Conservation (phyloP, 2,797 vertebrate species). For the Melanogrammus aeglefinus region DNA sequence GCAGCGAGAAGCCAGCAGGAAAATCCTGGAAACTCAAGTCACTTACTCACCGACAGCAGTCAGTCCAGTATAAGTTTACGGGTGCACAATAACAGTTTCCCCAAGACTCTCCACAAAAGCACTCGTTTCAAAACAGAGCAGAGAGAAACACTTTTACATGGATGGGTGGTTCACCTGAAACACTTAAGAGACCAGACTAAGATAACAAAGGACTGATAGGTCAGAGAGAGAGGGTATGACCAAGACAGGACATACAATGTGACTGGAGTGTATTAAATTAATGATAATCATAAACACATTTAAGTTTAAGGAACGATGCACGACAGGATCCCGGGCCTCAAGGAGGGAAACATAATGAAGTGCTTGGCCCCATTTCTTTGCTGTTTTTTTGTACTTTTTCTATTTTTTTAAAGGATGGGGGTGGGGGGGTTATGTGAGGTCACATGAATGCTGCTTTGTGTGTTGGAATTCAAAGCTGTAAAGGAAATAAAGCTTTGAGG, state of each 20-base stretch:
- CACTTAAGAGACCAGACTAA: no score
- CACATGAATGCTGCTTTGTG: constrained; percentile 47
- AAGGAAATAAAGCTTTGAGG: constrained; percentile 60
- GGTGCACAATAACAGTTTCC: no score
- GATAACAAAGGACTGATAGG: no score
- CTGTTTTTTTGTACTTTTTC: constrained; percentile 27
- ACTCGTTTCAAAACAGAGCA: background rate
- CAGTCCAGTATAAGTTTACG: background rate
- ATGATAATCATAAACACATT: no score
- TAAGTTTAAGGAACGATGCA: background rate
- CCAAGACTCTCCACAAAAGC: background rate
- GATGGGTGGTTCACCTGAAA: no score
- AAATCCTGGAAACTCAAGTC: no score
- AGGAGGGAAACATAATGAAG: constrained; percentile 2
- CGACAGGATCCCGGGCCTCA: background rate
- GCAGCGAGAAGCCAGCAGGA: no score
- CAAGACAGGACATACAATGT: background rate
- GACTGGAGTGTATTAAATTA: background rate
- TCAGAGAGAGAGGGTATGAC: no score
- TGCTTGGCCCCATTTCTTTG: background rate
- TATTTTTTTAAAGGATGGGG: constrained; percentile 39
- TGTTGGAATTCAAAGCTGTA: constrained; percentile 56
- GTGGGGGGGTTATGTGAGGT: constrained; percentile 52
- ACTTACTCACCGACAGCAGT: background rate
- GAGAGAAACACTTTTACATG: background rate